These are phyloP conservation scores for Serilophus lunatus DNA, from an alignment of 2,113 vertebrate genomes.

Conservation along the genomic window DNA sequence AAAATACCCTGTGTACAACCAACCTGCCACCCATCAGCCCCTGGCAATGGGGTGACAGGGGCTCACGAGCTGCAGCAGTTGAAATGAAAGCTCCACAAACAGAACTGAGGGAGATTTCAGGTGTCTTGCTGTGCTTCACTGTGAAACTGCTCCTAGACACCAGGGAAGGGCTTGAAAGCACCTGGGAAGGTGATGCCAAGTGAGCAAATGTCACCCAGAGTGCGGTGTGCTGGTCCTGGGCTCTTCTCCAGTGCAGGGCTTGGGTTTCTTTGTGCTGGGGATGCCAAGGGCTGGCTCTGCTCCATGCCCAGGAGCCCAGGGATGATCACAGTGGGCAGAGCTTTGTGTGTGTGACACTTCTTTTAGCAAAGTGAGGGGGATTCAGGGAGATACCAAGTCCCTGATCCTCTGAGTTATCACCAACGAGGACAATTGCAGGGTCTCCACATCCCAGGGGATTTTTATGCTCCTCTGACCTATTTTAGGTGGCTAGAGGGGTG, in stretches of 20 bases:
- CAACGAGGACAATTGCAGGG: neutral
- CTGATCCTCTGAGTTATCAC: neutral
- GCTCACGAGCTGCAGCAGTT: neutral
- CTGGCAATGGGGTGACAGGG: neutral
- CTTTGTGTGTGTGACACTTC: neutral
- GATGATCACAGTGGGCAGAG: neutral
- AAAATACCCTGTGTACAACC: neutral
- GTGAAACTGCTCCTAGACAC: rapidly evolving
- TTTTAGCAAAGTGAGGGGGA: neutral
- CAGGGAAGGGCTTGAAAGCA: neutral
- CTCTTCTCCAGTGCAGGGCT: neutral
- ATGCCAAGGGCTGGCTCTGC: neutral
- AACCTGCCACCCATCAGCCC: neutral
- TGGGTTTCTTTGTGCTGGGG: neutral
- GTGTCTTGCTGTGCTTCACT: neutral
- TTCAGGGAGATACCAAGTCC: neutral
- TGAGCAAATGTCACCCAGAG: neutral
- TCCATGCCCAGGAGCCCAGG: neutral
- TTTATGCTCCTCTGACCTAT: neutral
- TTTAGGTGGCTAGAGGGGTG: neutral
- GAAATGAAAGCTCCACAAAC: neutral
- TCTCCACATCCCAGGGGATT: neutral
- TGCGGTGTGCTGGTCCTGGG: neutral
- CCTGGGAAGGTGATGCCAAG: neutral
- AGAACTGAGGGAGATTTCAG: neutral